Percentiles rank a stretch among this genome's conserved stretches.
phyloP scores from a whole-genome alignment of 2,113 vertebrate genomes.

The Falcunculus frontatus region DNA sequence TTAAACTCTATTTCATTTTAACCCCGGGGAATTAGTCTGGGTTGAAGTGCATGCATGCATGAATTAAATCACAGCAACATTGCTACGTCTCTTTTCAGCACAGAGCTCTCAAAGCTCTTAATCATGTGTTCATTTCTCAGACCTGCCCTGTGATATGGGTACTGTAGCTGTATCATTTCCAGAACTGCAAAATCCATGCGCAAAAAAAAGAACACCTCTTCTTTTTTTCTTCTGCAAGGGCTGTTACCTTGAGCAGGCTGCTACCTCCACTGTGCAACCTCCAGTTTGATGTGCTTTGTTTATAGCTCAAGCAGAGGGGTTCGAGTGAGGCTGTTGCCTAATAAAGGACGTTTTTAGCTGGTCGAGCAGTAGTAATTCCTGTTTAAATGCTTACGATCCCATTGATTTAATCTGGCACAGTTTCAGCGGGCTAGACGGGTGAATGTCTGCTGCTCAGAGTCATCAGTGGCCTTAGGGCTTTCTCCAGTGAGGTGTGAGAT shows the following conservation, averaged over 20 bases:
- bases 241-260: neutral
- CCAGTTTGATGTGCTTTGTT: neutral
- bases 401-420: slow-evolving; percentile 23
- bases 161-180: neutral
- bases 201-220: neutral
- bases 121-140: neutral
- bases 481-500: slow-evolving; percentile 43
- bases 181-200: neutral
- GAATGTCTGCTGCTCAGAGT: slow-evolving; percentile 6
- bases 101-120: neutral
- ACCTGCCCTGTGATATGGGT: neutral
- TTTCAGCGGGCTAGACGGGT: neutral
- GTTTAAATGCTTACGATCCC: neutral
- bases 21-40: neutral
- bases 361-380: neutral
- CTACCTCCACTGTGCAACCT: neutral
- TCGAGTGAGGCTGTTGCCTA: neutral
- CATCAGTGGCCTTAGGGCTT: neutral
- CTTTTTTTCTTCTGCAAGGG: neutral
- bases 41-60: neutral
- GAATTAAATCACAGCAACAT: slow-evolving; percentile 2
- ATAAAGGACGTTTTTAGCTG: neutral
- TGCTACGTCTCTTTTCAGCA: neutral
- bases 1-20: slow-evolving; percentile 2
- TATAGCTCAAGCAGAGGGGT: neutral